Conservation (phyloP, 2,113 vertebrate genomes). For the Nothoprocta pentlandii region DNA sequence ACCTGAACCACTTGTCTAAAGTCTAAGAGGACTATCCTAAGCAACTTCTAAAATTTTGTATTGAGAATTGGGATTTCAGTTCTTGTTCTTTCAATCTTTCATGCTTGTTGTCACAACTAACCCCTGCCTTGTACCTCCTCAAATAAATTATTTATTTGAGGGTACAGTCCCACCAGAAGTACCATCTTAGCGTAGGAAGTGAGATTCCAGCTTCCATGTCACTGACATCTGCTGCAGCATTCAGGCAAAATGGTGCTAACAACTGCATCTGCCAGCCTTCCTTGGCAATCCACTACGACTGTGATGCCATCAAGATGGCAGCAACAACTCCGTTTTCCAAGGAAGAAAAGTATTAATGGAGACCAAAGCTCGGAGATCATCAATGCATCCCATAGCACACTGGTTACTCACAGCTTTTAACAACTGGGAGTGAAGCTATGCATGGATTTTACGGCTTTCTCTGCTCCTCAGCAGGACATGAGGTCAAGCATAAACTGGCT, state of each 20-base stretch:
- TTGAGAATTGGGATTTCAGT: slow-evolving; percentile 59
- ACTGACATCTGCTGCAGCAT: neutral
- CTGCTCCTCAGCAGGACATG: slow-evolving; percentile 56
- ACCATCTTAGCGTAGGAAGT: neutral
- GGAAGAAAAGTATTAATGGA: neutral
- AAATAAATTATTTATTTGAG: neutral
- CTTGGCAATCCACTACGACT: neutral
- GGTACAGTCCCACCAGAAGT: neutral
- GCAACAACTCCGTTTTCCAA: neutral
- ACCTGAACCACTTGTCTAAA: slow-evolving; percentile 18
- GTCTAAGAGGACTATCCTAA: slow-evolving; percentile 64
- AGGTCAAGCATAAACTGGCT: slow-evolving; percentile 51
- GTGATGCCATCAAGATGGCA: neutral
- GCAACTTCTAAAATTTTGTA: slow-evolving; percentile 68
- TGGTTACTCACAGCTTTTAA: neutral
- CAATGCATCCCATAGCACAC: neutral
- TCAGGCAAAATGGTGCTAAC: neutral
- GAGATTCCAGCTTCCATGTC: neutral
- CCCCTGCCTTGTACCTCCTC: slow-evolving; percentile 11
- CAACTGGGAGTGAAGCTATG: neutral
- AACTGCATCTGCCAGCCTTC: neutral
- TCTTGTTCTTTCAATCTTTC: slow-evolving; percentile 61
- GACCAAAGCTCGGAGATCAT: neutral
- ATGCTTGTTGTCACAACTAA: slow-evolving; percentile 17
- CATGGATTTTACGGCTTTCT: slow-evolving; percentile 4